Evolutionary conservation across 2,113 vertebrate genomes (phyloP), one percentile per base, ranked within the genome.

Genomic region (Tachysurus fulvidraco): DNA sequence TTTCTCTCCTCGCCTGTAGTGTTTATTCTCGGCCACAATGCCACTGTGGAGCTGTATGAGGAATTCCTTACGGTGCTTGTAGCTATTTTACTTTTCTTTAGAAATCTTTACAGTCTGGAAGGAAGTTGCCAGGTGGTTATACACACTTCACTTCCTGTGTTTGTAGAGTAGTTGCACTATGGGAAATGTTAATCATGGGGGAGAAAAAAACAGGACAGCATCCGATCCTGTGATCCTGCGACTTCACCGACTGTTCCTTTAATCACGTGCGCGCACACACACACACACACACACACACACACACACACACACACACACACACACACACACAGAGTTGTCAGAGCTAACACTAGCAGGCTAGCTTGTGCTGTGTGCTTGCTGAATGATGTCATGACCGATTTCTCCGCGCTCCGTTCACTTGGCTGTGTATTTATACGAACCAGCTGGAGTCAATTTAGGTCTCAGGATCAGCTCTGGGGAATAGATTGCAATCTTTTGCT

Each of bases 391-490:
- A 80, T 88, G 82, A 80, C 57, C 5, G 41, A 59, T 77, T 88
- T 71, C 67, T 9, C 64, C 16, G 23, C 14, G 14, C 74, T 83
- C 60, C 44, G 11, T 57, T 59, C 36, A 13, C 64, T 83, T 30
- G 81, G 81, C 86, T 30, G 76, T 16, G 44, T 30, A 44, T 62
- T 84, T 73, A 50, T 62, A 74, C n/a, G 21, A 36, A 83, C 41
- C 93, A 94, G 91, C 93, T 93, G 92, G 89, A 92, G 65, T 89
- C 92, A 57, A 91, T 93, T 93, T 93, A 83, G 91, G 69, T 81
- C 90, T 79, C 16, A 2, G 81, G 80, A 41, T 86, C 62, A 85
- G 69, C 86, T 86, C 71, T 81, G 89, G 81, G 83, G 85, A 83
- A 50, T 76, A 41, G 90, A 94, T 90, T 85, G 41, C 91, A 92